Evolutionary conservation across 2,888 invertebrate species (phyloP).

Genomic region (Polylopha cassiicola): DNA sequence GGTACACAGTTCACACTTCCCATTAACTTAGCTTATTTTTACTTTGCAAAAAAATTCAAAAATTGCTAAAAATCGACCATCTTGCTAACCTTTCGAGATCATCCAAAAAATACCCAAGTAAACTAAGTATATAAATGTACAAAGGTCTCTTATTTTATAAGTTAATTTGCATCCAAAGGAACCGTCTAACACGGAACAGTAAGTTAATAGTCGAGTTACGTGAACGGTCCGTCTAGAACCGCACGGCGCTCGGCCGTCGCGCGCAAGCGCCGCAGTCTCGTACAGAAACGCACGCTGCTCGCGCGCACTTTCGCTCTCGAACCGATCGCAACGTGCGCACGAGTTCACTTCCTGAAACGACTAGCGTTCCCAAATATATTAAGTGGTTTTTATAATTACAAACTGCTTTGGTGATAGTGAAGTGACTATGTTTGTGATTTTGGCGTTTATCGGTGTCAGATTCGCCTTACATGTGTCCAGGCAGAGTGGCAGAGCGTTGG

Average conservation of each 20-base stretch:
- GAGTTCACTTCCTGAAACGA: slow-evolving; percentile 28
- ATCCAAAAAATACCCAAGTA: too few species aligned
- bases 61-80: too few species aligned
- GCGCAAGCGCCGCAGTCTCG: slow-evolving; percentile 54
- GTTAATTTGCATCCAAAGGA: too few species aligned
- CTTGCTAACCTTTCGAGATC: too few species aligned
- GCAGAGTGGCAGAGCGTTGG: slow-evolving; percentile 64
- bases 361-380: neutral
- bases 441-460: slow-evolving; percentile 67
- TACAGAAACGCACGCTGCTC: slow-evolving; percentile 55
- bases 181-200: slow-evolving; percentile 29
- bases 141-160: too few species aligned
- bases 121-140: too few species aligned
- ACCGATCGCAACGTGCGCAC: slow-evolving; percentile 37
- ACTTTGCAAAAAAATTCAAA: too few species aligned
- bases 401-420: slow-evolving; percentile 26
- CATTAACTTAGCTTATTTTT: too few species aligned
- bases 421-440: slow-evolving; percentile 67
- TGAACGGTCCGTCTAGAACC: slow-evolving; percentile 45
- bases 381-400: too few species aligned
- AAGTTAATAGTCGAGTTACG: slow-evolving; percentile 47
- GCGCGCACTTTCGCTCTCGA: slow-evolving; percentile 67
- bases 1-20: too few species aligned
- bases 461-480: slow-evolving; percentile 69
- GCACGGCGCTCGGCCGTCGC: slow-evolving; percentile 29